Percentiles rank a stretch among this genome's conserved stretches.
These are phyloP conservation scores for Butorides virescens DNA, from an alignment of 2,113 vertebrate species.

Conservation along the genomic window DNA sequence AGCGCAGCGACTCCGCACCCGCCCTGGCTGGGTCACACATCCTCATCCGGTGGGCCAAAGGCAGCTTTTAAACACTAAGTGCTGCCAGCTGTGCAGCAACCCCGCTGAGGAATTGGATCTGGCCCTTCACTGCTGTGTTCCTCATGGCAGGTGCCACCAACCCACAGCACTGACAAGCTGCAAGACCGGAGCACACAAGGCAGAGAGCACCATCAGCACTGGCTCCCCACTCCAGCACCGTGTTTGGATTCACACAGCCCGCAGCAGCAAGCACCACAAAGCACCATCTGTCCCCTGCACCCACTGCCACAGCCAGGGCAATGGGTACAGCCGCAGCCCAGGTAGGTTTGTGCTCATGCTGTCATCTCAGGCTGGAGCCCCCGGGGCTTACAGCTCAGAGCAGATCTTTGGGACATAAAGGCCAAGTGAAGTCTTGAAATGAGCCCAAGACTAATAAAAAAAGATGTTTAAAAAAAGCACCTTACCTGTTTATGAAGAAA, in stretches of 20 bases:
- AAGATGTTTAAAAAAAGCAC: background rate
- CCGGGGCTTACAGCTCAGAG: background rate
- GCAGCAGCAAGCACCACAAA: fast-evolving
- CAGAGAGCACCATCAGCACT: background rate
- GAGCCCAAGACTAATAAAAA: too few species aligned
- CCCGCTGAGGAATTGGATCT: too few species aligned
- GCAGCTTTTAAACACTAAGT: too few species aligned
- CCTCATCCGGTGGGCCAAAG: too few species aligned
- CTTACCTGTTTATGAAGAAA: background rate
- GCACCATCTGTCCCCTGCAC: fast-evolving
- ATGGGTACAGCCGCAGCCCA: fast-evolving
- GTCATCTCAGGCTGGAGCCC: fast-evolving
- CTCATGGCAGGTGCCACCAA: too few species aligned
- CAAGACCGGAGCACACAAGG: background rate
- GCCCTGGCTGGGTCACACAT: fast-evolving
- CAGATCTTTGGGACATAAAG: background rate
- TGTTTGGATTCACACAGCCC: fast-evolving
- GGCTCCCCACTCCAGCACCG: background rate
- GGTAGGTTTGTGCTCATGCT: background rate
- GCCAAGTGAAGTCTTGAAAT: background rate
- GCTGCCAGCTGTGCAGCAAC: background rate
- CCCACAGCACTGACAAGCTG: too few species aligned
- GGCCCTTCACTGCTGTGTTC: background rate
- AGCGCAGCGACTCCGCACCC: background rate
- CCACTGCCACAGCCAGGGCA: background rate